Evolutionary conservation across 2,113 vertebrate species (phyloP), one percentile per base, ranked within the genome.

Genomic region (Pseudorhombus dupliciocellatus): DNA sequence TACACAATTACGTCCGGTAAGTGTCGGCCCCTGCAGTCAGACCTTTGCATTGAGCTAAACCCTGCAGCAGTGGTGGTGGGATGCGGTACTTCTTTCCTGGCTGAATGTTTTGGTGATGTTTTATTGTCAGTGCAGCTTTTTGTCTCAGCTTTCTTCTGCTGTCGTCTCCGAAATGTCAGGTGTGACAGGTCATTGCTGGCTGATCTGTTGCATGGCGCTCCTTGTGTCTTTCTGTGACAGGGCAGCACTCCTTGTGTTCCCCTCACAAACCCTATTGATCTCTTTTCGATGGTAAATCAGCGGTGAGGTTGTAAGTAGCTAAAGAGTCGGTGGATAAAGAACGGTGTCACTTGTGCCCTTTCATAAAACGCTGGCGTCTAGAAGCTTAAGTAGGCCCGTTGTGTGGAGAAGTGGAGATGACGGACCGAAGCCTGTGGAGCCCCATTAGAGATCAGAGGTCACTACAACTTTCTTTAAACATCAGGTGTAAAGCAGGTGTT

Each of bases 321-420:
- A 21, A 70, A 59, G 54, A 68, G 77, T 58, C 31, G 64, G 50
- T 26, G 63, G 64, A 69, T 80, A 56, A 77, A 62, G 63, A 74
- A 20, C 26, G 46, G 79, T 69, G 75, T 78, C 54, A 58, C 24
- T 2, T 69, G 64, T 73, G 66, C 70, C 75, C 74, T 83, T 83
- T 81, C 54, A 60, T 48, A 48, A 68, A 75, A 52, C 4, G 1
- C 61, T 64, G 63, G 48, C 50, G 24, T 52, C 22, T 40, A 40
- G 60, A 78, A 55, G 54, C 70, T 61, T 74, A 48, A 77, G 54
- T 25, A 57, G 77, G n/a, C 30, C 65, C 62, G 44, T 46, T 26
- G 24, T 31, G 28, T 12, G 20, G 37, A 52, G 22, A 54, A 55
- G 22, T 18, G n/a, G 46, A 62, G 50, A 66, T 21, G 21, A 66